Evolutionary conservation across 1,140 invertebrate species (phyloP).

Genomic region (Drosophila murphyi): DNA sequence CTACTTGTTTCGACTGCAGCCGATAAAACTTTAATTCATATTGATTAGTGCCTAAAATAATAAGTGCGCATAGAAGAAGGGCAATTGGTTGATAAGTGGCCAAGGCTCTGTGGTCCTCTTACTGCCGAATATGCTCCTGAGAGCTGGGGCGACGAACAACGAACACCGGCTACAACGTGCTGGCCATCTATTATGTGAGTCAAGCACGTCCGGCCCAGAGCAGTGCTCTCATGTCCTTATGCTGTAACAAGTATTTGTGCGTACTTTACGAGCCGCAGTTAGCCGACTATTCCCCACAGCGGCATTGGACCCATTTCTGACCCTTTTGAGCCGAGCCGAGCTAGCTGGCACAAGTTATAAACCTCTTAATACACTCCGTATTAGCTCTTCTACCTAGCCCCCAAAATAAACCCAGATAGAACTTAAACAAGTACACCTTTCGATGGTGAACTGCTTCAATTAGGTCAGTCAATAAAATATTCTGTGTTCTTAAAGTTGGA

Average conservation of each 20-base stretch:
- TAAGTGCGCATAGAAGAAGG: not conserved
- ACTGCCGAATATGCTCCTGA: constrained; percentile 40
- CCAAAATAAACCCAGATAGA: constrained; percentile 20
- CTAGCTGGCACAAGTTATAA: constrained; percentile 31
- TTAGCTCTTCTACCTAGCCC: constrained; percentile 15
- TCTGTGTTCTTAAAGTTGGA: not conserved
- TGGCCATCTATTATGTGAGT: constrained; percentile 52
- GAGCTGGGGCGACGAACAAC: constrained; percentile 1
- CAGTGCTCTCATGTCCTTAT: constrained; percentile 12
- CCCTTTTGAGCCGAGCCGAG: constrained; percentile 29
- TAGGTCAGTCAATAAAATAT: constrained; percentile 15
- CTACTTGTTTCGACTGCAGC: not conserved
- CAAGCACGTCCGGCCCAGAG: constrained; percentile 41
- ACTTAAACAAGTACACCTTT: constrained; percentile 15
- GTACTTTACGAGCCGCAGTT: constrained; percentile 46
- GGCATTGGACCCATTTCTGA: constrained; percentile 10
- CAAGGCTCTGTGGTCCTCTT: constrained; percentile 36
- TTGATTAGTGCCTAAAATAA: constrained; percentile 7
- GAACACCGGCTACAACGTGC: constrained; percentile 31
- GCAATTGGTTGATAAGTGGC: constrained; percentile 17
- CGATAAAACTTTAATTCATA: constrained; percentile 15
- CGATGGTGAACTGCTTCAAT: not conserved
- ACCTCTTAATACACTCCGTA: constrained; percentile 41
- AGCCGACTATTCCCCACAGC: constrained; percentile 24
- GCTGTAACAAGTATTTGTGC: constrained; percentile 39